Base-by-base conservation (phyloP, 2,888 invertebrate genomes). In the Thereva nobilitata region DNA sequence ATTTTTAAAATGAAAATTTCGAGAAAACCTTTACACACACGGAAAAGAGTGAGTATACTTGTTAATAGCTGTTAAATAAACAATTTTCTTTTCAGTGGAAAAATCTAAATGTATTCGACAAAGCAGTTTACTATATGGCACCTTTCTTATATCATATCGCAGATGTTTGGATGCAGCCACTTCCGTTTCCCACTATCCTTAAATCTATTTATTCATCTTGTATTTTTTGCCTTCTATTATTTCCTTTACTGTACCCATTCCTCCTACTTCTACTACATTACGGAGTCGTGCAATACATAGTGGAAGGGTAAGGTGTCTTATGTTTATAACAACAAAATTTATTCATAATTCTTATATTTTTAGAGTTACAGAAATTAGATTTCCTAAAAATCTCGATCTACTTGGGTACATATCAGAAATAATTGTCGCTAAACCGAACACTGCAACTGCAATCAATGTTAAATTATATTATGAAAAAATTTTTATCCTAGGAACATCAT, bases 121-220 rank as follows among this genome's bases (percentile, higher is more conserved):
- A 67, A 64, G 37, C 45, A 34, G 35, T 47, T 5, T 68, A 64
- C 47, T 68, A 67, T 12, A 47, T 57, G 47, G 64, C 66, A 37
- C 68, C 68, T 72, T 83, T 83, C 70, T 75, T 74, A 4, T 70
- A 75, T 44, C 83, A 84, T 71, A 77, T 84, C 5, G 74, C 74
- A 54, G 73, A 81, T 1, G 74, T 84, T 44, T 84, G 83, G 83
- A 79, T 78, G 54, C 82, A 83, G 70, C 83, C 83, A 12, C 82
- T 83, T 8, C 82, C 83, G 0, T 83, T 83, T 74, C 83, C 83
- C 9, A 83, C 83, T 42, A 82, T 84, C 74, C 79, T 83, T 64
- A 84, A 84, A 70, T 77, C 83, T 45, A 79, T 83, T 63, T 82
- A 79, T 69, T 80, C 83, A 5, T 69, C 83, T 45, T 66, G 82